phyloP scores from a whole-genome alignment of 2,888 invertebrate genomes.

The Acanthopleura granulata region DNA sequence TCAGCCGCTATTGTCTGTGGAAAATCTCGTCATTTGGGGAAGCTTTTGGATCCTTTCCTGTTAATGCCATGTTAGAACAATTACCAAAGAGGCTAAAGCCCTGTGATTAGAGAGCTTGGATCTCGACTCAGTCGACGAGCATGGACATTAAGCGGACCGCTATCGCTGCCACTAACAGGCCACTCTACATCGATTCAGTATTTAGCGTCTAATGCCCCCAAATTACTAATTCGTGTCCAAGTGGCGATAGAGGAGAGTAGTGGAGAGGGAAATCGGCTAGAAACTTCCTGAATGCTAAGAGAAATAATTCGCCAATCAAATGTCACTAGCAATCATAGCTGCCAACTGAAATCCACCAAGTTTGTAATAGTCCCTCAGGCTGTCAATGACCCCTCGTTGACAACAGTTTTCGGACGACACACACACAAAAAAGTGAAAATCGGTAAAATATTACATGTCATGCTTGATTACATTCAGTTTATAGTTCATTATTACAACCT shows the following conservation, averaged over 20 bases:
- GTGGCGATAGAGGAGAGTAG: background rate
- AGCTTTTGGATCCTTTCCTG: background rate
- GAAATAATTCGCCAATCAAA: background rate
- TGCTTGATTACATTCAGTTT: no score
- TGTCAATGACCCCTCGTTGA: no score
- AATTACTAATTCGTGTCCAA: slow-evolving; percentile 12
- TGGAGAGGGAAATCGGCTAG: background rate
- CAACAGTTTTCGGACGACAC: no score
- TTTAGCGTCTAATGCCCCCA: background rate
- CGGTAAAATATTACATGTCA: no score
- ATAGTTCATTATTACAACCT: no score
- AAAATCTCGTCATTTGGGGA: background rate
- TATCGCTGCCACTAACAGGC: background rate
- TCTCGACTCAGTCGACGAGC: no score
- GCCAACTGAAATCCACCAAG: no score
- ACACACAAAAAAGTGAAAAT: no score
- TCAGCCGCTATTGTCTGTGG: background rate
- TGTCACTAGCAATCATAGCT: no score
- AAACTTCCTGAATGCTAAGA: background rate
- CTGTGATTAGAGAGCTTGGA: background rate
- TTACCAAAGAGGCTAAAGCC: background rate
- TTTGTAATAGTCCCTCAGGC: no score
- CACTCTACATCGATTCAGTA: background rate
- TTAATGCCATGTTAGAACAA: slow-evolving; percentile 10
- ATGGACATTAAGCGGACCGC: background rate